Conservation (phyloP, 2,113 vertebrate species). For the Grammomys dolichurus region DNA sequence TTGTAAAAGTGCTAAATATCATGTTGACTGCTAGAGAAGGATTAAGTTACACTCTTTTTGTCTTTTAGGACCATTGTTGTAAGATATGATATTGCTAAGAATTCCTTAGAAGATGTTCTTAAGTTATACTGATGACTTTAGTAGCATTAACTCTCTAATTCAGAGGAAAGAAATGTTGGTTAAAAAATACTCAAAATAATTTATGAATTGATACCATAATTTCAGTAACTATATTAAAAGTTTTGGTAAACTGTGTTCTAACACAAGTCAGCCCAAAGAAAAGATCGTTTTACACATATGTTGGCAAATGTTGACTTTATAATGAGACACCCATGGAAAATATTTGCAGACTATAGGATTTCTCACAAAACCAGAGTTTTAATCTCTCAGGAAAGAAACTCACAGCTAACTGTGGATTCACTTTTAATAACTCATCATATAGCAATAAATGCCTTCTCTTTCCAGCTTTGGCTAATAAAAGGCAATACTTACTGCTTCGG, state of each 20-base stretch:
- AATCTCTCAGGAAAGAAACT: constrained; percentile 17
- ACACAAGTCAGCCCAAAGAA: constrained; percentile 41
- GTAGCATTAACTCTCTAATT: not conserved
- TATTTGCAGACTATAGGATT: not conserved
- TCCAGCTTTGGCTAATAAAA: not conserved
- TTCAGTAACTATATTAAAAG: not conserved
- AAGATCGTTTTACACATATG: not conserved
- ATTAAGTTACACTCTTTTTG: not conserved
- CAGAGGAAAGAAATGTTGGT: not conserved
- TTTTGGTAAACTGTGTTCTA: constrained; percentile 24
- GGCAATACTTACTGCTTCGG: not conserved
- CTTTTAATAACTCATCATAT: not conserved
- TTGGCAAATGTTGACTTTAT: constrained; percentile 56
- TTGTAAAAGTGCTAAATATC: constrained; percentile 47
- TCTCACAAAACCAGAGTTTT: constrained; percentile 35
- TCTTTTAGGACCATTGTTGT: constrained; percentile 15
- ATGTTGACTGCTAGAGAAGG: not conserved
- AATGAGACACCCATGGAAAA: constrained; percentile 41
- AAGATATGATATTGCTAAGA: not conserved
- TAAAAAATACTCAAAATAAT: not conserved
- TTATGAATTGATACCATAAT: not conserved
- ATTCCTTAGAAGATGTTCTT: not conserved
- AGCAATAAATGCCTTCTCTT: not conserved
- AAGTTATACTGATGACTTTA: not conserved
- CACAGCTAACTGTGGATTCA: not conserved